These are phyloP conservation scores for Corythornis cristatus DNA, from an alignment of 2,113 vertebrate species.

Conservation along the genomic window DNA sequence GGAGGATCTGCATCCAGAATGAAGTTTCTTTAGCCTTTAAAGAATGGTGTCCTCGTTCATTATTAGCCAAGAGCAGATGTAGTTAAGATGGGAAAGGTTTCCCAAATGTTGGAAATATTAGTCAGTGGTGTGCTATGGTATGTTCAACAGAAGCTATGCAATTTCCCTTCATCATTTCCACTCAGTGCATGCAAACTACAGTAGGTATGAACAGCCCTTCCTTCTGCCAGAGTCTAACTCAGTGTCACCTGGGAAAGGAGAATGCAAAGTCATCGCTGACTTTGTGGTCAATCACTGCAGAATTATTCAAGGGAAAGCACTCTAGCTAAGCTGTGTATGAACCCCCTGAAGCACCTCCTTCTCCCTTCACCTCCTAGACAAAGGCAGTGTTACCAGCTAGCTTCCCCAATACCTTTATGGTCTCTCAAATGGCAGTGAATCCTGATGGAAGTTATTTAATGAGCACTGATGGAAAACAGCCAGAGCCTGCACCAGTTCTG, in stretches of 20 bases:
- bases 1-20: not conserved
- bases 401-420: not conserved
- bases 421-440: not conserved
- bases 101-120: not conserved
- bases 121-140: fast-evolving
- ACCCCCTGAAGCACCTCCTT: not conserved
- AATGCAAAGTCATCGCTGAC: not conserved
- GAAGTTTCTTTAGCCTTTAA: not conserved
- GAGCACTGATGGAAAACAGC: not conserved
- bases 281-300: not conserved
- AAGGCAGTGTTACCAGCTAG: not conserved
- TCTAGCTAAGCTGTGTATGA: not conserved
- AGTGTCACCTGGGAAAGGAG: not conserved
- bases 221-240: not conserved
- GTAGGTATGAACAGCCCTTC: not conserved
- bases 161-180: not conserved
- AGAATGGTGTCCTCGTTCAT: not conserved
- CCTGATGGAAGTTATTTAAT: not conserved
- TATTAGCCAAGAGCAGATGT: not conserved
- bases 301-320: not conserved
- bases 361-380: not conserved
- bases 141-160: not conserved
- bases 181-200: not conserved
- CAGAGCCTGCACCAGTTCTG: not conserved
- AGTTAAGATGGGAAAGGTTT: not conserved